phyloP scores from a whole-genome alignment of 2,113 vertebrate genomes.

The Isurus oxyrinchus region DNA sequence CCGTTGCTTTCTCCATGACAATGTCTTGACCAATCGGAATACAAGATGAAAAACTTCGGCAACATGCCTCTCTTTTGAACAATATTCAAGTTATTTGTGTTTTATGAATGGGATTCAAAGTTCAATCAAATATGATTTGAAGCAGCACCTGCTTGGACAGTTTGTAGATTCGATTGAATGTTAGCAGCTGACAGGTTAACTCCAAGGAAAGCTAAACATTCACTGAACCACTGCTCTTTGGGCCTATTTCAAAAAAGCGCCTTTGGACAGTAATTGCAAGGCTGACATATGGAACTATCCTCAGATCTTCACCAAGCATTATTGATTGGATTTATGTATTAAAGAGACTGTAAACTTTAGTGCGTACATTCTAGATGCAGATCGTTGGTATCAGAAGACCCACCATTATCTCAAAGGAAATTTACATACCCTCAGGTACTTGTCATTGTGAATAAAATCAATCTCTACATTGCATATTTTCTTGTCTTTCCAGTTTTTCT shows the following conservation, averaged over 20 bases:
- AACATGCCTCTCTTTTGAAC: too few relatives aligned
- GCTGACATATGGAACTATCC: neutral
- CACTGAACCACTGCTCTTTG: slow-evolving; percentile 4
- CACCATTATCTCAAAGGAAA: neutral
- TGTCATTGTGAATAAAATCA: neutral
- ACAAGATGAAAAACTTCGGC: too few relatives aligned
- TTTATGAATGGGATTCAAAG: neutral
- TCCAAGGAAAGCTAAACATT: neutral
- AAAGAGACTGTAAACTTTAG: neutral
- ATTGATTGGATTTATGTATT: neutral
- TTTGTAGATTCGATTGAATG: neutral
- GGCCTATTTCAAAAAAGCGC: slow-evolving; percentile 2
- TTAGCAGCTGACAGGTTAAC: neutral
- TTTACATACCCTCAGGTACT: neutral
- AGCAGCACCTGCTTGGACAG: neutral
- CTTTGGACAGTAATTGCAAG: neutral
- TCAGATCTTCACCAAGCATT: neutral
- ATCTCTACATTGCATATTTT: neutral
- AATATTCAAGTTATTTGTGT: too few relatives aligned
- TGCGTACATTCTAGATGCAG: neutral
- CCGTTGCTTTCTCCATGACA: too few relatives aligned
- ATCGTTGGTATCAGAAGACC: neutral
- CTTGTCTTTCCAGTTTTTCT: neutral
- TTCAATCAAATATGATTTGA: neutral
- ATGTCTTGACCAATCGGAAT: too few relatives aligned